These are phyloP conservation scores for Heterodera filipjevi DNA, from an alignment of 2,888 invertebrate species.

Conservation along the genomic window DNA sequence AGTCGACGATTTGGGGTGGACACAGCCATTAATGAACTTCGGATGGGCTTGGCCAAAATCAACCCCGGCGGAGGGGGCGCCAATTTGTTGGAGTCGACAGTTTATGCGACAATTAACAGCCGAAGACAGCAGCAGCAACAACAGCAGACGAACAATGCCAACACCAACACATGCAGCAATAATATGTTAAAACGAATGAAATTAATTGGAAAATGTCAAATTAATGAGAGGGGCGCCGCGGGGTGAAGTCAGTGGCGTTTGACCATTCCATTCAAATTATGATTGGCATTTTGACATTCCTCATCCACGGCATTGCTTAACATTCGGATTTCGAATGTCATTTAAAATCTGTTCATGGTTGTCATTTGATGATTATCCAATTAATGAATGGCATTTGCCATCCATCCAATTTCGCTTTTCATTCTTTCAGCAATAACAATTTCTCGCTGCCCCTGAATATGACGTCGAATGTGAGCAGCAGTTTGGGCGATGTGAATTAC, in stretches of 20 bases:
- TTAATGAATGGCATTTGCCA: too few species aligned
- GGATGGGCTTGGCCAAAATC: background rate
- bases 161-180: background rate
- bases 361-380: too few species aligned
- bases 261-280: too few species aligned
- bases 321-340: too few species aligned
- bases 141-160: background rate
- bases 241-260: too few species aligned
- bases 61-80: too few species aligned
- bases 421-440: background rate
- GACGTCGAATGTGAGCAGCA: background rate
- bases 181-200: background rate
- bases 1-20: background rate
- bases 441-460: background rate
- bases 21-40: background rate
- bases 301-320: too few species aligned
- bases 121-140: background rate
- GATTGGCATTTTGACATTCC: too few species aligned
- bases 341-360: too few species aligned
- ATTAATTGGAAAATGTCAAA: background rate
- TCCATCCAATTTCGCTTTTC: background rate
- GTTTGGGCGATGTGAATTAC: background rate
- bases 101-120: constrained; percentile 44
- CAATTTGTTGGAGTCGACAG: constrained; percentile 52
- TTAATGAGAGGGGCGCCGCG: too few species aligned